These are phyloP conservation scores for Podabrus alpinus DNA, from an alignment of 2,888 invertebrate species.

Conservation along the genomic window DNA sequence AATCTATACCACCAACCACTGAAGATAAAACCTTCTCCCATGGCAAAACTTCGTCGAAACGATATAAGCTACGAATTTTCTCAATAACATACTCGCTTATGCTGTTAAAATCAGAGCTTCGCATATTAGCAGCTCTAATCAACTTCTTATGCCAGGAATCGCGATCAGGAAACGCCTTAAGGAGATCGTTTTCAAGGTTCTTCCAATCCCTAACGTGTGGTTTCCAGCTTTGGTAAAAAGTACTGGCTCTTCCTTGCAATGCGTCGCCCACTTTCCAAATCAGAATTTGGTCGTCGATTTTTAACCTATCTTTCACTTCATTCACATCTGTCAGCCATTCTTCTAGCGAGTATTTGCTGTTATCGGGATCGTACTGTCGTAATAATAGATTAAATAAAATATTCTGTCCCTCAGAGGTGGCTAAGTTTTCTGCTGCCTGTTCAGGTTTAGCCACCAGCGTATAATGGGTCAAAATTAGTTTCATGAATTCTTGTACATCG, in stretches of 20 bases:
- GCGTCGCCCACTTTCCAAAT: background rate
- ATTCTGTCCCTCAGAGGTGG: too few relatives aligned
- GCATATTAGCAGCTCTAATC: background rate
- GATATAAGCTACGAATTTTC: background rate
- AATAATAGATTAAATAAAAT: too few relatives aligned
- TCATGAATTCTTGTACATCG: too few relatives aligned
- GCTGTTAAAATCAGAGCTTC: background rate
- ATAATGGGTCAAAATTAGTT: too few relatives aligned
- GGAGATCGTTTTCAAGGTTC: background rate
- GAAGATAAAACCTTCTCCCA: background rate
- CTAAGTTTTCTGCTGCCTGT: too few relatives aligned
- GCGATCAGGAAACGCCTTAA: background rate
- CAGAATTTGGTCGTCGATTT: too few relatives aligned
- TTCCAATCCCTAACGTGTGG: background rate
- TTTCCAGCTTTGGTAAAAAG: background rate
- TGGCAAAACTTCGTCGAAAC: background rate
- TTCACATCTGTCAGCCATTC: too few relatives aligned
- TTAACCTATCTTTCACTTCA: too few relatives aligned
- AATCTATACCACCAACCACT: background rate
- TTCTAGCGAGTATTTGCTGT: too few relatives aligned
- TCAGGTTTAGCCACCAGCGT: too few relatives aligned
- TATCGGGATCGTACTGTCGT: too few relatives aligned
- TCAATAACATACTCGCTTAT: background rate
- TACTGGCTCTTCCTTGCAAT: background rate
- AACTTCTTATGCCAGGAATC: background rate